Base-by-base conservation (phyloP, 2,797 vertebrate species). In the Falco concolor region DNA sequence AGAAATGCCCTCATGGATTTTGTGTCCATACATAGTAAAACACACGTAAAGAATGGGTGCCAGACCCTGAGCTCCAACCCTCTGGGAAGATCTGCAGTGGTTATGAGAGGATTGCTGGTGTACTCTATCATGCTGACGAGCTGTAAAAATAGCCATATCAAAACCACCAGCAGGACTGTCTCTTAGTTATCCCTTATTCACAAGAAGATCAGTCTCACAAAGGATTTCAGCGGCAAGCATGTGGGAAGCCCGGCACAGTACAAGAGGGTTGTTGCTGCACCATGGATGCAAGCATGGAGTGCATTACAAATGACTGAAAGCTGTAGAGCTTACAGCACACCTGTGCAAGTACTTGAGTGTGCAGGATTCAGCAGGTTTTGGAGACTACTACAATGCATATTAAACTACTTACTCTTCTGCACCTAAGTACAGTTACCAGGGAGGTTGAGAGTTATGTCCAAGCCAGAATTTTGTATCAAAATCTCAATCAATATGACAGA, bases 31-130 rank as follows among this genome's bases (percentile, higher is more conserved):
- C 13, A 8, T 0, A 36, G 30, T 24, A 79, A 89, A 87, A 52
- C 38, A 47, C 7, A 22, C 0, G 2, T 14, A 28, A 53, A 60
- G 9, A 49, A 44, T 0, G 2, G 24, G 27, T n/a, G 11, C 19
- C 1, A 3, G 40, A 45, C 23, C 34, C 15, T 49, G 67, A 82
- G 53, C 24, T 74, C 52, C 25, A 84, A 8, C 28, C 19, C 34
- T 44, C 54, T 32, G 47, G 23, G 28, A 87, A 69, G 50, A 59
- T 21, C 19, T 3, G 6, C 32, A 19, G 49, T 0, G 7, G 53
- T 45, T 40, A 42, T 45, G 44, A 72, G 32, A 68, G 34, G 17
- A 20, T 40, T 78, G 19, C 32, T 81, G 32, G 25, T 44, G 32
- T 45, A 34, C 23, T 68, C 4, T 24, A 1, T n/a, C 5, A 1